A percentile compares a stretch with the other conserved stretches of the same genome.
Conservation (phyloP, 2,797 vertebrate genomes). For the Holocentrus rufus region DNA sequence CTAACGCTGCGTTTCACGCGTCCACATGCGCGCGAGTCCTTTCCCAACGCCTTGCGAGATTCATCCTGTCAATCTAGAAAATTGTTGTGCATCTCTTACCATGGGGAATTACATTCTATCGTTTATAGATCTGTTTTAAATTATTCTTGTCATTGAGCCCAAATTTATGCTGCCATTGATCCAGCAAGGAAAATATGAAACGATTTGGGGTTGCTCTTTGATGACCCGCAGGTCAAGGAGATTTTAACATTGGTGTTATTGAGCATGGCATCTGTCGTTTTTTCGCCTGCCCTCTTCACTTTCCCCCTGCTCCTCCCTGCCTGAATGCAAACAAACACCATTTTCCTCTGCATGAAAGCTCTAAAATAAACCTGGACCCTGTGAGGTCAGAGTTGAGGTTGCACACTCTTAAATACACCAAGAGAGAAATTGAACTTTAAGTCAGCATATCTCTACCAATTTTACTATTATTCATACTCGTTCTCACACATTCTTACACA, state of each 20-base stretch:
- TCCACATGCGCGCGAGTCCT: constrained; percentile 70
- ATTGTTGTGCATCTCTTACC: constrained; percentile 84
- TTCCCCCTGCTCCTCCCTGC: constrained; percentile 64
- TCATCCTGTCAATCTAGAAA: constrained; percentile 84
- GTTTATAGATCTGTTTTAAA: constrained; percentile 98
- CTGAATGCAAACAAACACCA: constrained; percentile 62
- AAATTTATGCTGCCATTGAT: constrained; percentile 99
- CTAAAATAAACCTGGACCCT: constrained; percentile 26
- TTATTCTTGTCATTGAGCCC: constrained; percentile 99
- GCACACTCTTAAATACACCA: constrained; percentile 23
- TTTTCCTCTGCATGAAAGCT: constrained; percentile 34
- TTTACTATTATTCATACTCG: constrained; percentile 4
- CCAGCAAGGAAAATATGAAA: constrained; percentile 99
- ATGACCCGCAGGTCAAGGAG: constrained; percentile 98
- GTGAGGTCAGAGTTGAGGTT: constrained; percentile 31
- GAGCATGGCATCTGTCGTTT: constrained; percentile 93
- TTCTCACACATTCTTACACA: neutral
- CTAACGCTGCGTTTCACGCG: constrained; percentile 76
- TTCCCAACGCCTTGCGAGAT: constrained; percentile 82
- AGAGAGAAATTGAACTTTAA: neutral
- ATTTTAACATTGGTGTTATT: constrained; percentile 99
- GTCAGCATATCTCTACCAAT: neutral
- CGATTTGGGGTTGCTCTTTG: constrained; percentile 96
- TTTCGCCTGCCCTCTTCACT: constrained; percentile 80
- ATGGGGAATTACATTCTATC: constrained; percentile 80